Conservation (phyloP, 2,888 invertebrate genomes). For the Caenorhabditis auriculariae region DNA sequence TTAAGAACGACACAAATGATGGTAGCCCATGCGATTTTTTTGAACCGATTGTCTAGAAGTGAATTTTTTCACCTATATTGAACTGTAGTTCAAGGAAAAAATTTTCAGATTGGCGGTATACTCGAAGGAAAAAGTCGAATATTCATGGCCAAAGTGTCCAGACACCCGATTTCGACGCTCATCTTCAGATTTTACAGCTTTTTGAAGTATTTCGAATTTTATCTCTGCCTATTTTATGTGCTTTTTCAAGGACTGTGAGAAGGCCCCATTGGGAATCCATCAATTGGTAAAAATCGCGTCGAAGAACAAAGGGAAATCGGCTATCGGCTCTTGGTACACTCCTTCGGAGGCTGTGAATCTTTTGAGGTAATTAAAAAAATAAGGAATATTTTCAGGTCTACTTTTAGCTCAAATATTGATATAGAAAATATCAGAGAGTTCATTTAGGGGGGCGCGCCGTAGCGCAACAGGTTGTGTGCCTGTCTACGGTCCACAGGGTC, state of each 20-base stretch:
- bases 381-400: too few species aligned
- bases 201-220: slow-evolving; percentile 29
- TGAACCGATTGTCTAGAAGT: slow-evolving; percentile 81
- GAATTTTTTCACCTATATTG: slow-evolving; percentile 6
- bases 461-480: too few species aligned
- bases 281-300: slow-evolving; percentile 30
- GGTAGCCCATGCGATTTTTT: slow-evolving; percentile 81
- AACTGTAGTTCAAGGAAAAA: neutral
- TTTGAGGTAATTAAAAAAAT: slow-evolving; percentile 37
- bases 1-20: slow-evolving; percentile 88
- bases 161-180: slow-evolving; percentile 6
- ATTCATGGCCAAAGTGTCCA: neutral
- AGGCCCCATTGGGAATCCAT: slow-evolving; percentile 46
- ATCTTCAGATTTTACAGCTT: slow-evolving; percentile 34
- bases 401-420: too few species aligned
- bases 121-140: slow-evolving; percentile 15
- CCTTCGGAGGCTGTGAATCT: slow-evolving; percentile 46
- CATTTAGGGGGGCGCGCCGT: too few species aligned
- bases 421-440: too few species aligned
- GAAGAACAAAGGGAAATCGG: slow-evolving; percentile 19
- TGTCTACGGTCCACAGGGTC: too few species aligned
- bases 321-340: slow-evolving; percentile 52
- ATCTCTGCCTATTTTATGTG: neutral
- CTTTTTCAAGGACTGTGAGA: slow-evolving; percentile 22
- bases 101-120: slow-evolving; percentile 15